Evolutionary conservation across 2,888 invertebrate species (phyloP).

Genomic region (Drosophila suboccidentalis): DNA sequence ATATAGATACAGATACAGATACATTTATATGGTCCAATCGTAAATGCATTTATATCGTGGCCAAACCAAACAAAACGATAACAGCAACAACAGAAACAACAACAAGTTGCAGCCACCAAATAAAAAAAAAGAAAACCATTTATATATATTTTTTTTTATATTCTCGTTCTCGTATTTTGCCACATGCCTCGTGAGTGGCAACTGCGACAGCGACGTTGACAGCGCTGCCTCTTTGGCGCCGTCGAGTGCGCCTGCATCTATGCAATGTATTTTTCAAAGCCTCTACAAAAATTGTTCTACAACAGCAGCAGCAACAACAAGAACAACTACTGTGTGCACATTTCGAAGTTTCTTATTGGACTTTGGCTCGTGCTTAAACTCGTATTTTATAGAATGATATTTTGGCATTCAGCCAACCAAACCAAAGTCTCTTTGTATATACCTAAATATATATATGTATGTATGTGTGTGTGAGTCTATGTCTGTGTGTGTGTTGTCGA

Average conservation of each 20-base stretch:
- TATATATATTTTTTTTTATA: constrained; percentile 30
- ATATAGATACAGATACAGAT: constrained; percentile 24
- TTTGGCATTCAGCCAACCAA: constrained; percentile 67
- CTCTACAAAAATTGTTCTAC: constrained; percentile 33
- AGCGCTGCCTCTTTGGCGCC: constrained; percentile 57
- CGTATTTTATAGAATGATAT: constrained; percentile 81
- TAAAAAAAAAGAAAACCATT: constrained; percentile 33
- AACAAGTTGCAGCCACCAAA: constrained; percentile 12
- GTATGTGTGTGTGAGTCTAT: constrained; percentile 19
- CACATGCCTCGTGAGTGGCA: constrained; percentile 47
- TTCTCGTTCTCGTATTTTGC: constrained; percentile 9
- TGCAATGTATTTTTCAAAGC: constrained; percentile 64
- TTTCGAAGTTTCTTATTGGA: constrained; percentile 77
- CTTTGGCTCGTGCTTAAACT: constrained; percentile 76
- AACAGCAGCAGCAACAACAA: constrained; percentile 10
- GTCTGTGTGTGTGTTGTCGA: constrained; percentile 32
- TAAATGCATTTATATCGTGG: constrained; percentile 42
- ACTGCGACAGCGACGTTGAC: constrained; percentile 49
- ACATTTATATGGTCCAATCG: constrained; percentile 38
- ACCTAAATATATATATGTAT: neutral
- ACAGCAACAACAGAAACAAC: constrained; percentile 14
- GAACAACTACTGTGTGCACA: constrained; percentile 32
- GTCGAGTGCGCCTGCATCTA: constrained; percentile 25
- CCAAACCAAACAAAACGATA: constrained; percentile 19
- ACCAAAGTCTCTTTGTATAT: constrained; percentile 12